These are phyloP conservation scores for Diacarnus erythraeanus DNA, from an alignment of 37 sponge, comb jelly and placozoan species.

Conservation along the genomic window DNA sequence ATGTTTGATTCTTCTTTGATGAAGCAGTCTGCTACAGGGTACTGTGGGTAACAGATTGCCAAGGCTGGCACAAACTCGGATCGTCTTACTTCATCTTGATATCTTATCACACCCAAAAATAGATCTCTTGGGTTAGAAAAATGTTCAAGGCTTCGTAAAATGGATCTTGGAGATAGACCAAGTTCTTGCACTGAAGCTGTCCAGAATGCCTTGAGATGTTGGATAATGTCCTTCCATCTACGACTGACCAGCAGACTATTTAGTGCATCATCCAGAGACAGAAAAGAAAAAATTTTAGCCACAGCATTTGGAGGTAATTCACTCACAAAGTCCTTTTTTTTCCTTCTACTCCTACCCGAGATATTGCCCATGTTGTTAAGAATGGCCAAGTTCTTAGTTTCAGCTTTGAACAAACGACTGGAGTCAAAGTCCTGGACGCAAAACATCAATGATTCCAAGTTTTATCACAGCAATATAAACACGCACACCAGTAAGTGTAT, in stretches of 20 bases:
- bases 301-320: conserved; percentile 16
- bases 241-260: background rate
- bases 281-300: background rate
- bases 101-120: background rate
- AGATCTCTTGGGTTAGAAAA: background rate
- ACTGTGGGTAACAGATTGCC: background rate
- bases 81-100: background rate
- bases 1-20: background rate
- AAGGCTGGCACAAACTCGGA: background rate
- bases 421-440: too few species aligned
- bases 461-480: too few species aligned
- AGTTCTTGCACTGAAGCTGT: background rate
- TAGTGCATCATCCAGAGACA: background rate
- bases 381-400: too few species aligned
- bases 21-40: background rate
- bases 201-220: conserved; percentile 8
- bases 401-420: too few species aligned
- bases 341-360: too few species aligned
- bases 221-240: conserved; percentile 6
- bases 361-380: too few species aligned
- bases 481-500: too few species aligned
- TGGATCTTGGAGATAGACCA: background rate
- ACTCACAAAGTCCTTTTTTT: conserved; percentile 12
- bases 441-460: too few species aligned
- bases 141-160: background rate